Evolutionary conservation across 2,888 invertebrate genomes (phyloP).

Genomic region (Drosophila picticornis): DNA sequence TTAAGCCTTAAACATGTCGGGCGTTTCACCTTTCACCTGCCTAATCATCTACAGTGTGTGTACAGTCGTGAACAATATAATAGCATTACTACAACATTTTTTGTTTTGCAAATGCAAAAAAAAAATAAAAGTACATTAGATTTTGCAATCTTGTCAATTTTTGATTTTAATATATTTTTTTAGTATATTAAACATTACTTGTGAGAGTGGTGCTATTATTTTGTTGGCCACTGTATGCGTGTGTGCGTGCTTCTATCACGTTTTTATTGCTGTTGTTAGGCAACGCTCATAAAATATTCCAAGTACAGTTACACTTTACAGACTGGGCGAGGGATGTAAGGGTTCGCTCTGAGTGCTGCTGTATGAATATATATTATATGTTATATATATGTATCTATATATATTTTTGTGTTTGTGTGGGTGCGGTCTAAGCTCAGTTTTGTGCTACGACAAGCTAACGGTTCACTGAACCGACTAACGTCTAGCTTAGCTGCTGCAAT

Average conservation of each 20-base stretch:
- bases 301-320: conserved; percentile 76
- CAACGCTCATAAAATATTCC: conserved; percentile 78
- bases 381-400: background rate
- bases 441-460: conserved; percentile 51
- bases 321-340: conserved; percentile 10
- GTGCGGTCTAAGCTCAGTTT: conserved; percentile 24
- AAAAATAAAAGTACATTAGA: background rate
- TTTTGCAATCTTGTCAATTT: background rate
- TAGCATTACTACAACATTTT: background rate
- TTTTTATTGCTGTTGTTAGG: conserved; percentile 41
- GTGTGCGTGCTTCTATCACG: conserved; percentile 29
- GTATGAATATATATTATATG: conserved; percentile 1
- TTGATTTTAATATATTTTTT: background rate
- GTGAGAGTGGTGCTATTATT: background rate
- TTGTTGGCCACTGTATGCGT: background rate
- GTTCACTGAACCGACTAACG: conserved; percentile 74
- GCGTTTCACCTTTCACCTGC: conserved; percentile 71
- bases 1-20: conserved; percentile 29
- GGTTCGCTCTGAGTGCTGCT: conserved; percentile 21
- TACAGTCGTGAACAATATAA: background rate
- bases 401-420: background rate
- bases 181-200: background rate
- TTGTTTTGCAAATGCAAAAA: background rate
- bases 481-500: conserved; percentile 68
- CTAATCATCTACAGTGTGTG: conserved; percentile 50